Evolutionary conservation across 2,113 vertebrate species (phyloP), one percentile per base, ranked within the genome.

Genomic region (Hippocampus mohnikei): DNA sequence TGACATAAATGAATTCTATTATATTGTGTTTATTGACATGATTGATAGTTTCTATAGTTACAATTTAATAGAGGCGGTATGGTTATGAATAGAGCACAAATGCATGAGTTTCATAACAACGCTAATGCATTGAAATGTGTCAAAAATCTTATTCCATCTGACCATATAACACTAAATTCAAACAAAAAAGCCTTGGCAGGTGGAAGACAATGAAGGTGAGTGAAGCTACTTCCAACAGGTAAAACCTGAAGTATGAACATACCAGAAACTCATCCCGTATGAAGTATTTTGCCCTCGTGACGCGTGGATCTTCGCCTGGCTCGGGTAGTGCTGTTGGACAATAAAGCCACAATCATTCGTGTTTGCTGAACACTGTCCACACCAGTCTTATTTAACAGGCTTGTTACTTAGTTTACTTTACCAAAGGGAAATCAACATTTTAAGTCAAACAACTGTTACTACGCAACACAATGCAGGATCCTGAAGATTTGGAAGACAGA

Each of bases 281-380:
- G 92, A 99, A 99, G 93, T 99, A 98, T 93, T 99, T 99, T 88
- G 97, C 97, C 91, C 96, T 95, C 85, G 96, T 98, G 91, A 98
- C 97, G 61, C 95, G 94, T 61, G 96, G 95, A 91, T 99, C 96
- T 90, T 99, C 96, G 72, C 94, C 95, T 61, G 91, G 93, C 86
- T 98, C 97, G 21, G 95, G 96, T 93, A 94, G 95, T 83, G 97
- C 97, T 99, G 82, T 79, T 73, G 59, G 25, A 72, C 70, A 73
- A 84, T 73, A 75, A 77, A 69, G 80, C 77, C 59, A 0, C 75
- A 84, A 29, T 25, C 65, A 55, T 40, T 55, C 46, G 42, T 9
- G 8, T 16, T 7, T 5, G 18, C 41, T 46, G 46, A 65, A 65
- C 40, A 44, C 40, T 16, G 33, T 27, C 33, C 33, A 23, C 40